Base-by-base conservation (phyloP, 2,888 invertebrate species). In the Lasioglossum villosulum region DNA sequence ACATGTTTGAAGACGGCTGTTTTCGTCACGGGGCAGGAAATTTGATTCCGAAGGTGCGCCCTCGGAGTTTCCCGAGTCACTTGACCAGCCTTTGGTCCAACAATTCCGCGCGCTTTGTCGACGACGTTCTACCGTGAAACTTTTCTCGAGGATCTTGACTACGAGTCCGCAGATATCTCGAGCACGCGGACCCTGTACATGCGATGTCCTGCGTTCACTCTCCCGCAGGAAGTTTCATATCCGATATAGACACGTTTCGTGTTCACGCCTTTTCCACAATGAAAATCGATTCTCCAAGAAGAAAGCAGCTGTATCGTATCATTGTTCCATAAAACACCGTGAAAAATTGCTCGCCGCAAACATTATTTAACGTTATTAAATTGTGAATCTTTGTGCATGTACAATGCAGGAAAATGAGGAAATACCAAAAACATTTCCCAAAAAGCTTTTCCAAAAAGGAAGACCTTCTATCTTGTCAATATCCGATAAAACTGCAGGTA, bases 221-320 rank as follows among this genome's bases (percentile, higher is more conserved):
- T 83, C 68, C 70, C n/a, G 72, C 68, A 90, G 90, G 88, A 90
- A 90, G 88, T 90, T 90, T 88, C 88, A 90, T 90, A 90, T 90
- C 89, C 88, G 87, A 90, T 82, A 83, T 75, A 81, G 80, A 80
- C 83, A 23, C 77, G 72, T 77, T 81, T 74, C 82, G 78, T 56
- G 76, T 37, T 66, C 78, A 75, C 80, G 71, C 66, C 75, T 82
- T 66, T 78, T 45, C 63, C 45, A 39, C 27, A 30, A 42, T 30
- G 52, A 19, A 34, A 78, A 78, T 74, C 42, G 78, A 78, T 66
- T 63, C 48, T 42, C 71, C n/a, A 12, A 6, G n/a, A 16, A 14
- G 8, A 6, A 0, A 23, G 39, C 37, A 39, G 48, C 39, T 30
- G 6, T 56, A 6, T 71, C 68, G 37, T 34, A 34, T 19, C 16